Evolutionary conservation across 2,113 vertebrate genomes (phyloP).

Genomic region (Tapirus terrestris): DNA sequence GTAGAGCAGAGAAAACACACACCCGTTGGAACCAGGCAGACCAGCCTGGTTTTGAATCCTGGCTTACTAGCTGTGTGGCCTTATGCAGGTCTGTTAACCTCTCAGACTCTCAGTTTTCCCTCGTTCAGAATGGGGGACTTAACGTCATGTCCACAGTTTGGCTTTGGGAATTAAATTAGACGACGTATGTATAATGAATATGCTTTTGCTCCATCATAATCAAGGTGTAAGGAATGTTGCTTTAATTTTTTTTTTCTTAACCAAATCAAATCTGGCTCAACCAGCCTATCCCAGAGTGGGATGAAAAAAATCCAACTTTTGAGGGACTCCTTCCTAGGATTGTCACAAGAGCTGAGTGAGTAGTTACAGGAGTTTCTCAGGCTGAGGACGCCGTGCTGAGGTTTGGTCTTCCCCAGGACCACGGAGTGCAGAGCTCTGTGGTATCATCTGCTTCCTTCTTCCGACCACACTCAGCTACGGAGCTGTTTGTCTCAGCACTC

Average conservation of each 20-base stretch:
- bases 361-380: background rate
- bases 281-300: background rate
- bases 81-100: background rate
- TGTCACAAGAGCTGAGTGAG: background rate
- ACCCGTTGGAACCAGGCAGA: background rate
- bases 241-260: background rate
- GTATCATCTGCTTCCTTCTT: no score
- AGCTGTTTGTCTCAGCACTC: background rate
- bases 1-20: background rate
- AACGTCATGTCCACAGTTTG: background rate
- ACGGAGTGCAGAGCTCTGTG: background rate
- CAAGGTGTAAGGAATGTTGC: background rate
- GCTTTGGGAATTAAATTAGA: background rate
- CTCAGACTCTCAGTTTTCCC: background rate
- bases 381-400: background rate
- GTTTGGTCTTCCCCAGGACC: background rate
- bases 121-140: background rate
- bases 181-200: background rate
- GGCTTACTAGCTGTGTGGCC: background rate
- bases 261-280: background rate
- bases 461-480: accelerated
- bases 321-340: background rate
- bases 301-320: background rate
- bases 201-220: background rate
- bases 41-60: background rate